A percentile compares a stretch with the other conserved stretches of the same genome.
phyloP scores from a whole-genome alignment of 1,140 invertebrate genomes.

The Bacillus rossius region DNA sequence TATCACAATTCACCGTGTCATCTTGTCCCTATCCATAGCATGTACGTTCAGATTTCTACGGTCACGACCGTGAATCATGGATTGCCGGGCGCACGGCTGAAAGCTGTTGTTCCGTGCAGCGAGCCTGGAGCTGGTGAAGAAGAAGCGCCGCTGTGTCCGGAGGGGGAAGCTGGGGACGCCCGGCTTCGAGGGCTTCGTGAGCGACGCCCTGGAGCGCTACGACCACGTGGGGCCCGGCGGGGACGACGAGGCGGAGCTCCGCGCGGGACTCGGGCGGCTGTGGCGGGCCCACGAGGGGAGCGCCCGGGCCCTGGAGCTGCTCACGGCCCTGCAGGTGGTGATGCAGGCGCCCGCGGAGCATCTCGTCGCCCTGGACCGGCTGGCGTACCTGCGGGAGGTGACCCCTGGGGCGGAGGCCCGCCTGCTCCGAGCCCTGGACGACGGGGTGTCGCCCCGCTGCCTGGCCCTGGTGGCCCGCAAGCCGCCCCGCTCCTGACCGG shows the following conservation, averaged over 20 bases:
- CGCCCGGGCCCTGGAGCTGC: slow-evolving; percentile 34
- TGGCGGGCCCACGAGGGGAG: slow-evolving; percentile 28
- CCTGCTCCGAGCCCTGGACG: slow-evolving; percentile 51
- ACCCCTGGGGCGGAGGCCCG: slow-evolving; percentile 37
- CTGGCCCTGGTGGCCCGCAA: slow-evolving; percentile 44
- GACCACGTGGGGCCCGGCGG: slow-evolving; percentile 50
- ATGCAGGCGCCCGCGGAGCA: slow-evolving; percentile 58
- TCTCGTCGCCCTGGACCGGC: slow-evolving; percentile 58
- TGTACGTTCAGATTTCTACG: too few species aligned
- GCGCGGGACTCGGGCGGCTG: slow-evolving; percentile 34
- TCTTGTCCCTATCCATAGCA: too few species aligned
- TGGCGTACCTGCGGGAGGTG: slow-evolving; percentile 55
- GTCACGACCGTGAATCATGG: too few species aligned
- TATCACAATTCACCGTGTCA: too few species aligned
- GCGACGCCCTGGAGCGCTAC: slow-evolving; percentile 41
- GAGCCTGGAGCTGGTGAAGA: slow-evolving; percentile 6
- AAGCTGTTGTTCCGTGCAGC: slow-evolving; percentile 9
- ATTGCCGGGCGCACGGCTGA: too few species aligned
- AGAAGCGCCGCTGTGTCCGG: slow-evolving; percentile 5
- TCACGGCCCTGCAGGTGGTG: slow-evolving; percentile 39
- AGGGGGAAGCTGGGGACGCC: neutral
- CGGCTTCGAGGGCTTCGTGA: slow-evolving; percentile 14
- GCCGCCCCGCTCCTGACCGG: too few species aligned
- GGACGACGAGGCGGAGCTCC: slow-evolving; percentile 45
- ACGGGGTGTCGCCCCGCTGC: slow-evolving; percentile 52